phyloP scores from a whole-genome alignment of 2,113 vertebrate species.

The Alaudala cheleensis region DNA sequence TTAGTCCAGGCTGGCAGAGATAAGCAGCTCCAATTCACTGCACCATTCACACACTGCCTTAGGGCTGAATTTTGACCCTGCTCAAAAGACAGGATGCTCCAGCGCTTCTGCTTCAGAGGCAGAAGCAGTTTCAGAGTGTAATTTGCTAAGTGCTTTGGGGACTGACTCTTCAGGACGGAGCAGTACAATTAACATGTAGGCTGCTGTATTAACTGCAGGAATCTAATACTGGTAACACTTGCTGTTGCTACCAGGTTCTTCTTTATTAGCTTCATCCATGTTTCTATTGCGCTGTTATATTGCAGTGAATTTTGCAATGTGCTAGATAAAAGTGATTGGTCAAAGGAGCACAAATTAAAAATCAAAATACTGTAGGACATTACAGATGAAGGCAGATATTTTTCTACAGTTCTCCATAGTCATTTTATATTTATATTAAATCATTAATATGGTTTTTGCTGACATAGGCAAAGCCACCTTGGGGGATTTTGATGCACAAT shows the following conservation, averaged over 20 bases:
- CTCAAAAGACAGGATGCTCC: constrained; percentile 46
- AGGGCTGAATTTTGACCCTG: constrained; percentile 59
- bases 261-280: constrained; percentile 22
- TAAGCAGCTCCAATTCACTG: constrained; percentile 23
- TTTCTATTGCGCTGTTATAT: not conserved
- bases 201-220: constrained; percentile 45
- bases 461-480: constrained; percentile 10
- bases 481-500: constrained; percentile 7
- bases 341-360: constrained; percentile 15
- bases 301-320: not conserved
- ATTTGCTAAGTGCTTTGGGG: constrained; percentile 68
- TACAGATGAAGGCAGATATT: not conserved
- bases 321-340: not conserved
- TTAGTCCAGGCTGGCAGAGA: constrained; percentile 36
- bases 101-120: constrained; percentile 25
- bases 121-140: constrained; percentile 53
- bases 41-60: constrained; percentile 24
- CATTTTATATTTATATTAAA: constrained; percentile 34
- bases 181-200: constrained; percentile 6
- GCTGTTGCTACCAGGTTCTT: constrained; percentile 1
- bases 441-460: constrained; percentile 31
- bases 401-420: not conserved
- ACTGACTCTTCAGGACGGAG: constrained; percentile 44
- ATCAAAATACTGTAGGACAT: not conserved
- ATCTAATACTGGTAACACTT: constrained; percentile 20